Conservation (phyloP, 2,113 vertebrate species). For the Euleptes europaea region DNA sequence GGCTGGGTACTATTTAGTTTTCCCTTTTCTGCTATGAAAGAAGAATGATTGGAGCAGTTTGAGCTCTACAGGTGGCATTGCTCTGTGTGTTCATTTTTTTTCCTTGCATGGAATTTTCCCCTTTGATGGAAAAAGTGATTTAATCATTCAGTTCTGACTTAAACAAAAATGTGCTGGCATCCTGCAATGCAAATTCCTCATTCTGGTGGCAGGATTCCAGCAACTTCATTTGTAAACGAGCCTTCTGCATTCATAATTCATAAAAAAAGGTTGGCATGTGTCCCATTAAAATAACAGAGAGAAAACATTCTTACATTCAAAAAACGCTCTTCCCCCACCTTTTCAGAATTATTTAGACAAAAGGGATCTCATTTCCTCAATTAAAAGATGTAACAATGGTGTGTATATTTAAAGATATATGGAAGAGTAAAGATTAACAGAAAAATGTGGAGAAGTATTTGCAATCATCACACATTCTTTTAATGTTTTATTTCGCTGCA, state of each 20-base stretch:
- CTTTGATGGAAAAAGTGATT: constrained; percentile 58
- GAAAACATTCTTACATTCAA: constrained; percentile 54
- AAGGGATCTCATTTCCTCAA: constrained; percentile 15
- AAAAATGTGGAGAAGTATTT: background rate
- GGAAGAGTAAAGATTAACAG: background rate
- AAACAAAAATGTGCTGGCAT: constrained; percentile 63
- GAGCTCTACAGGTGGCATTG: constrained; percentile 34
- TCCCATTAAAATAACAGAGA: constrained; percentile 62
- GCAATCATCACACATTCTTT: constrained; percentile 7
- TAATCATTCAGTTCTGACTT: constrained; percentile 66
- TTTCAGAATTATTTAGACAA: constrained; percentile 50
- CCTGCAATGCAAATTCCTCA: constrained; percentile 59
- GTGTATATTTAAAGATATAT: background rate
- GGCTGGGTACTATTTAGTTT: background rate
- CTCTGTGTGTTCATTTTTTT: constrained; percentile 28
- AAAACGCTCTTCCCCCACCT: constrained; percentile 40
- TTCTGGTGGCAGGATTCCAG: constrained; percentile 67
- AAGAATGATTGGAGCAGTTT: background rate
- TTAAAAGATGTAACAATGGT: constrained; percentile 20
- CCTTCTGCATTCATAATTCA: constrained; percentile 71
- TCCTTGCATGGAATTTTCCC: constrained; percentile 29
- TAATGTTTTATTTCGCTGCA: constrained; percentile 2
- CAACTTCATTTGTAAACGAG: constrained; percentile 69
- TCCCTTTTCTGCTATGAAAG: background rate
- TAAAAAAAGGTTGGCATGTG: constrained; percentile 67